Base-by-base conservation (phyloP, 2,888 invertebrate species). In the Apotomis capreana region DNA sequence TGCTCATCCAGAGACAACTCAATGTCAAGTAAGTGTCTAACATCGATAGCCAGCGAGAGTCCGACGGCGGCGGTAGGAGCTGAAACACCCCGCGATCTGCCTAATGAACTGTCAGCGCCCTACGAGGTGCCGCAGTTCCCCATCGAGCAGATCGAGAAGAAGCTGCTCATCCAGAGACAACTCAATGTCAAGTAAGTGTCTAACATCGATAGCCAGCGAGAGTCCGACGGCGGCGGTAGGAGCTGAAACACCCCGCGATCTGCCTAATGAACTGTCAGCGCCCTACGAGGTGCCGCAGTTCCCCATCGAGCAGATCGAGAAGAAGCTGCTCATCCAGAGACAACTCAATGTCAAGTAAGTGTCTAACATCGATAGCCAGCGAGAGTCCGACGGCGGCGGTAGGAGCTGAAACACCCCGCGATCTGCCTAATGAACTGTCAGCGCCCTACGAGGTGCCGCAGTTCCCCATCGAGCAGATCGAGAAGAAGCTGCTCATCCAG, bases 71-170 rank as follows among this genome's bases (percentile, higher is more conserved):
- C 94, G 0, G 91, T 92, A 54, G 94, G 94, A 10, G 94, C 94
- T 59, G 94, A 94, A 71, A 83, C 89, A 0, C 94, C 92, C 0
- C 91, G 94, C 0, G 95, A 95, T 80, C 89, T 96, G 13, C 95
- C 96, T 70, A 98, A 98, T 85, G 97, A 98, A 89, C 96, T 98
- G 77, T 98, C 98, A 4, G 98, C 99, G 6, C 98, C 99, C 0
- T 99, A 99, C 87, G 99, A 99, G 90, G 97, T 99, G 55, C 98
- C 99, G 0, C 98, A 99, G 91, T 99, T 99, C 89, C 99, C 99
- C 57, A 99, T 99, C 82, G 99, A 99, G 86, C 98, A 98, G 89
- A 97, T 98, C 76, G 98, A 99, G 91, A 97, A 97, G 90, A 98
- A 98, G 86, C 94, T 98, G 54, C 96, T 97, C 68, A 96, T 98